Conservation (phyloP, 2,113 vertebrate genomes). For the Cochlearius cochlearius region DNA sequence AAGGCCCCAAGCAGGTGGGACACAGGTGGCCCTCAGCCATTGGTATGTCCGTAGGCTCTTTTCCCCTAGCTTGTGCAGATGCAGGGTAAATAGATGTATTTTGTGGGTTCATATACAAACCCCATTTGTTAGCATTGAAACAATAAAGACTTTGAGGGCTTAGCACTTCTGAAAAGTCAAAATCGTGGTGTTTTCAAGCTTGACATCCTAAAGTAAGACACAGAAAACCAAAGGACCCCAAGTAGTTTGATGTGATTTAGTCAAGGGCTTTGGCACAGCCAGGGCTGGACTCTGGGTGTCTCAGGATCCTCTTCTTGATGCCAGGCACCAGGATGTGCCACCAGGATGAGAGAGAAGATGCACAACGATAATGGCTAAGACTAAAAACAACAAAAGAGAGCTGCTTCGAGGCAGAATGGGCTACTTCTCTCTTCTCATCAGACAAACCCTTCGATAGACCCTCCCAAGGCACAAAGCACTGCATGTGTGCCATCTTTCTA, state of each 20-base stretch:
- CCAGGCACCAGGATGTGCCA: neutral
- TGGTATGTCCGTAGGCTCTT: neutral
- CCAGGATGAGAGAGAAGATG: neutral
- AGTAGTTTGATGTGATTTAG: neutral
- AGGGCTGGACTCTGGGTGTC: neutral
- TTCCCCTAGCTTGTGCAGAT: neutral
- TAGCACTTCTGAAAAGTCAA: neutral
- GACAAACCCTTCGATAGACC: neutral
- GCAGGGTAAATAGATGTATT: neutral
- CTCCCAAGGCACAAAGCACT: neutral
- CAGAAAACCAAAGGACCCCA: neutral
- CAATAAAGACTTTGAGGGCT: neutral
- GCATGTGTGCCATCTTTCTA: neutral
- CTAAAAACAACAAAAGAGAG: neutral
- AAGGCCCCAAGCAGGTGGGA: neutral
- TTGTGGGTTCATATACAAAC: neutral
- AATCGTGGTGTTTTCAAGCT: neutral
- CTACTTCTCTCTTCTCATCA: neutral
- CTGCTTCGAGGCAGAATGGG: neutral
- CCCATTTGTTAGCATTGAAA: neutral
- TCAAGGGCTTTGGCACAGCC: neutral
- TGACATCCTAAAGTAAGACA: neutral
- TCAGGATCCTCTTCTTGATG: fast-evolving
- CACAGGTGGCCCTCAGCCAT: neutral
- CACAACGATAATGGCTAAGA: fast-evolving